phyloP scores from a whole-genome alignment of 2,888 invertebrate species.

The Cephalotes varians region DNA sequence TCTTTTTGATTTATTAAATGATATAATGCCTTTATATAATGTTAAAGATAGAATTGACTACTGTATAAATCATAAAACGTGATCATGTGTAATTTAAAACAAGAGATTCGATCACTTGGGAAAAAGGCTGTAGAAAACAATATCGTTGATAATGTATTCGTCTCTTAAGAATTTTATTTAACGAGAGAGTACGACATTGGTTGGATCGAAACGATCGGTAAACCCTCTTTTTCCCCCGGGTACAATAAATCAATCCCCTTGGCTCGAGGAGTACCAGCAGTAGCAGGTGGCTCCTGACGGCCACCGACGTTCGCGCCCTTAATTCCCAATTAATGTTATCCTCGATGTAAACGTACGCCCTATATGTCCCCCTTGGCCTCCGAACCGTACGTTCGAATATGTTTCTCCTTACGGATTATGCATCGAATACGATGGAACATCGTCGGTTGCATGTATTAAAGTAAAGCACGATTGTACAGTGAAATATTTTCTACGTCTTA shows the following conservation, averaged over 20 bases:
- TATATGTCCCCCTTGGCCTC: conserved; percentile 23
- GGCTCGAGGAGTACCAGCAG: conserved; percentile 69
- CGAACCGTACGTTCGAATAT: neutral
- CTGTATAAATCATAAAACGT: neutral
- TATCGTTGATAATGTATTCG: conserved; percentile 62
- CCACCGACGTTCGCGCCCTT: conserved; percentile 82
- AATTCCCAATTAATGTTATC: conserved; percentile 85
- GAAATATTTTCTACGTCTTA: neutral
- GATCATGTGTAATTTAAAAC: neutral
- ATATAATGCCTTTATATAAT: too few species aligned
- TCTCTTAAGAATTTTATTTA: conserved; percentile 70
- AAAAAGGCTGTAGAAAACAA: conserved; percentile 49
- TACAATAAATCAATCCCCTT: conserved; percentile 85
- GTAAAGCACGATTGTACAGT: neutral
- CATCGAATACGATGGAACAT: neutral
- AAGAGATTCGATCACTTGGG: neutral
- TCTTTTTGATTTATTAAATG: neutral
- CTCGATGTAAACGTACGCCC: conserved; percentile 65
- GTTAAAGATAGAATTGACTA: neutral
- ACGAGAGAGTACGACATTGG: conserved; percentile 59
- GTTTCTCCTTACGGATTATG: conserved; percentile 6
- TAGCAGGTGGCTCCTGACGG: conserved; percentile 84
- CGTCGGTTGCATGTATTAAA: neutral
- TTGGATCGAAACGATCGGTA: conserved; percentile 36
- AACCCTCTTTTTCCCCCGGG: conserved; percentile 77